Evolutionary conservation across 2,888 invertebrate species (phyloP), one percentile per base, ranked within the genome.

Genomic region (Brachyptera risi): DNA sequence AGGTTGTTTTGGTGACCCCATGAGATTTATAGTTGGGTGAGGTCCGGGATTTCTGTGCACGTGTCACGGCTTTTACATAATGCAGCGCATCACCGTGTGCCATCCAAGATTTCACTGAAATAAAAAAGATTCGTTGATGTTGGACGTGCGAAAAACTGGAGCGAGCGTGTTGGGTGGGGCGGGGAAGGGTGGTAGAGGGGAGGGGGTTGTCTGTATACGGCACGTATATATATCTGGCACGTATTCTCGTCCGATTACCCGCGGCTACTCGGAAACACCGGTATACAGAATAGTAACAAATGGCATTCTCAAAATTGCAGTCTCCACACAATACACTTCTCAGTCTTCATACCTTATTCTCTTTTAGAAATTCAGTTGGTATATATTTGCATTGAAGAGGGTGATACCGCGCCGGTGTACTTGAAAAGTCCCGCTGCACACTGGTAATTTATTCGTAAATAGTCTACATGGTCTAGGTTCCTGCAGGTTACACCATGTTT

Each of bases 1-100:
- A 21, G 15, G 19, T 2, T 9, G 2, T 42, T 19, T 38, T 17
- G 5, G 23, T 2, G 23, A 47, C 47, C 47, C 47, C 47, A 47
- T 47, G 47, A 47, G 47, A 47, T 47, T 47, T 47, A 47, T 47
- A n/a, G 47, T 47, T 47, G 47, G 24, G 47, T 24, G 3, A 47
- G 47, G 47, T 47, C 47, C 47, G 24, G 47, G 23, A 21, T 23
- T 21, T 21, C 21, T 21, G 47, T 23, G 24, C 47, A 47, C 47
- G 47, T 47, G 47, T 21, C 47, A 24, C n/a, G 47, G 47, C 47
- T 47, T 47, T 24, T 47, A 24, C 21, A 42, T n/a, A n/a, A n/a
- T n/a, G n/a, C n/a, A n/a, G n/a, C n/a, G n/a, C n/a, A n/a, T n/a
- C n/a, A n/a, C n/a, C n/a, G n/a, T n/a, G n/a, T n/a, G n/a, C n/a